Base-by-base conservation (phyloP, 2,888 invertebrate genomes). In the Orthosia incerta region DNA sequence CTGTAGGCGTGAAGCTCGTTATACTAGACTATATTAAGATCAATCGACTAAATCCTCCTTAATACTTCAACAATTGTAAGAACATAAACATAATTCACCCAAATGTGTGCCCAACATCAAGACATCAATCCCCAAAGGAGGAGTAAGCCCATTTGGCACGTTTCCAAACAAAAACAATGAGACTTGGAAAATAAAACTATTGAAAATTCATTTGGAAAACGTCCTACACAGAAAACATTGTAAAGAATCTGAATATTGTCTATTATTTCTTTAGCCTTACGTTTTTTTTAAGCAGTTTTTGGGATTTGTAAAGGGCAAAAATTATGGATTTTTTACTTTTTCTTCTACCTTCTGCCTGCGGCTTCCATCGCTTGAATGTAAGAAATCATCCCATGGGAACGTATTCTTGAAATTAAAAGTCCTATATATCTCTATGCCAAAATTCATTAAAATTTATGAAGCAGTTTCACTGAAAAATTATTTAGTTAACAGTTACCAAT, bases 121-220 rank as follows among this genome's bases (percentile, higher is more conserved):
- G 90, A 91, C 93, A 94, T 94, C 92, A 93, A 94, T 94, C 93
- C 93, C 88, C 83, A 56, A 81, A 86, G 87, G 86, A 91, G 90
- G 90, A 89, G 89, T 91, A 90, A 90, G 92, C 88, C 93, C 93
- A 94, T 94, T 94, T 94, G 94, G 94, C 92, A 72, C 71, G 13
- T 74, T 57, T 90, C 95, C 94, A 94, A 93, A 85, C 84, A 90
- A 93, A 94, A 93, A 93, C 91, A 93, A 93, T 91, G 89, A 91
- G 87, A 90, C 87, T 87, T 86, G 82, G 89, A 91, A 91, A 91
- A 91, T 89, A 90, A 90, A 89, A 89, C 90, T 89, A 91, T 90
- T 88, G 89, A 91, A 90, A 91, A 90, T 89, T 91, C 89, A 88
- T 91, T 89, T 84, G 82, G 85, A 76, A 78, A 83, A 74, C 67